A percentile compares a stretch with the other conserved stretches of the same genome.
Evolutionary conservation across 2,888 invertebrate genomes (phyloP).

Genomic region (Macrosoma leucophasiata): DNA sequence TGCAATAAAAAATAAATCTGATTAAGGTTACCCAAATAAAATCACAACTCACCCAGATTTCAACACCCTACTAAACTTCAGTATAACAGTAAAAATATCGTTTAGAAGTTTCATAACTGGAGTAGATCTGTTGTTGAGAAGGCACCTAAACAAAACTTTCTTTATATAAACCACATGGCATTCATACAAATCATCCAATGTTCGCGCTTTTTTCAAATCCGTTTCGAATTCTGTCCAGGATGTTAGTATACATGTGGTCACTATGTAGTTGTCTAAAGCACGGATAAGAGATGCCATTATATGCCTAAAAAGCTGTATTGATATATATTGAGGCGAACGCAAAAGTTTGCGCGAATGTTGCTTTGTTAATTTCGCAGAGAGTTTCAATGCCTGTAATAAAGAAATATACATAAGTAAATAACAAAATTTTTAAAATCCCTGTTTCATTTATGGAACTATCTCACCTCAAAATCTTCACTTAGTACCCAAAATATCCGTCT

Average conservation of each 20-base stretch:
- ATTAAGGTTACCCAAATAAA: neutral
- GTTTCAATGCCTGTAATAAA: conserved; percentile 75
- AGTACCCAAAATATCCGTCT: conserved; percentile 85
- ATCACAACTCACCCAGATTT: conserved; percentile 57
- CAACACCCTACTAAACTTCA: conserved; percentile 81
- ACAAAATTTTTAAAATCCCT: conserved; percentile 2
- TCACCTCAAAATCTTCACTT: conserved; percentile 80
- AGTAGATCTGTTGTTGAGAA: conserved; percentile 81
- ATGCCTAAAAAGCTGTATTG: conserved; percentile 82
- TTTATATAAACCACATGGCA: conserved; percentile 85
- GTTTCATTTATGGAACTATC: too few relatives aligned
- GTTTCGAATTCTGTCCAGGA: conserved; percentile 85
- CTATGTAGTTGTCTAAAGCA: conserved; percentile 85
- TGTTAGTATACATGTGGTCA: conserved; percentile 83
- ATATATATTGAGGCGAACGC: conserved; percentile 80
- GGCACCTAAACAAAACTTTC: conserved; percentile 82
- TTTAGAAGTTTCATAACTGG: conserved; percentile 81
- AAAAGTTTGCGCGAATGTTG: conserved; percentile 65
- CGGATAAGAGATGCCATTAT: conserved; percentile 85
- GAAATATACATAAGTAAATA: conserved; percentile 3
- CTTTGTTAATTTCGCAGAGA: conserved; percentile 68
- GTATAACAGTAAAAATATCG: conserved; percentile 82
- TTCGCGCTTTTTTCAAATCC: conserved; percentile 78
- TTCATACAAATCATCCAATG: conserved; percentile 83
- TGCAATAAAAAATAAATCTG: too few relatives aligned